A percentile compares a stretch with the other conserved stretches of the same genome.
Conservation (phyloP, 2,797 vertebrate species). For the Spinus pinus region DNA sequence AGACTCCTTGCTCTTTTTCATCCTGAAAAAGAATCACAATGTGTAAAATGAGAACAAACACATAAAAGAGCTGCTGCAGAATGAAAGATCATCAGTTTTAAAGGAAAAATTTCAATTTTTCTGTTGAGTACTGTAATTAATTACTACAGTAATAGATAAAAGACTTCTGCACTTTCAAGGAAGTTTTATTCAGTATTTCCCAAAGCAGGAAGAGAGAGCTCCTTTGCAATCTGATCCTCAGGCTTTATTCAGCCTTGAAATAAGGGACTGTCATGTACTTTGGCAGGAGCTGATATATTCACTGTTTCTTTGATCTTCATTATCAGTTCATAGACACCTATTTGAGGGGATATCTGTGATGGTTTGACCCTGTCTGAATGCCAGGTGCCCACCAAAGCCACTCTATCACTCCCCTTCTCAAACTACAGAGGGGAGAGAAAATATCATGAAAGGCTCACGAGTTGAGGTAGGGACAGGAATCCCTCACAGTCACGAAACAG, state of each 20-base stretch:
- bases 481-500: background rate
- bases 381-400: background rate
- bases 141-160: background rate
- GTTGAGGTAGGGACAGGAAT: background rate
- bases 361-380: background rate
- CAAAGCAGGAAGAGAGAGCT: background rate
- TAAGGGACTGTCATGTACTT: background rate
- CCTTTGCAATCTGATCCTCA: background rate
- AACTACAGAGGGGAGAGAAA: background rate
- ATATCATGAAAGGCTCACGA: background rate
- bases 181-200: background rate
- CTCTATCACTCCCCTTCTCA: background rate
- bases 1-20: background rate
- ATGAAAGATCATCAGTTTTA: background rate
- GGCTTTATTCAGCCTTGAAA: background rate
- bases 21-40: background rate
- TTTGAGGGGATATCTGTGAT: background rate
- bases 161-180: background rate
- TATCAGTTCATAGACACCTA: background rate
- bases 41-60: background rate
- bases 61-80: background rate
- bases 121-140: background rate
- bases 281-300: background rate
- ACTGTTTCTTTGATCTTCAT: background rate
- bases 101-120: background rate